phyloP scores from a whole-genome alignment of 2,797 vertebrate species.

The Neopelma chrysocephalum region DNA sequence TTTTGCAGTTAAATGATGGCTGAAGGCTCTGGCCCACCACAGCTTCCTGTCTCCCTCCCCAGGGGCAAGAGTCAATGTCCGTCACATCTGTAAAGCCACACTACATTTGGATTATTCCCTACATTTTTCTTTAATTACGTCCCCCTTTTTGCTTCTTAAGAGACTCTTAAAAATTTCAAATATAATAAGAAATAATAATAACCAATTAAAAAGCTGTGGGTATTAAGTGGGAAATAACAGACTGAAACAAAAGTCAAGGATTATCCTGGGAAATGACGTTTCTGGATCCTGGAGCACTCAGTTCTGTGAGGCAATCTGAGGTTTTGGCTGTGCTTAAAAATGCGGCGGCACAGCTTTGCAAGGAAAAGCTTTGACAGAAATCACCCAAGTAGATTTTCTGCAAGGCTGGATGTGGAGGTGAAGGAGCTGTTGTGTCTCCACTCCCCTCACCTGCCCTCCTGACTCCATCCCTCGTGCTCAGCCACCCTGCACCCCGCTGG shows the following conservation, averaged over 20 bases:
- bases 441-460: not conserved
- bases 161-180: constrained; percentile 45
- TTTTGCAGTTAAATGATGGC: constrained; percentile 11
- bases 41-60: constrained; percentile 33
- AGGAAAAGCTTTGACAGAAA: not conserved
- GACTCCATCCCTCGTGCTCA: not conserved
- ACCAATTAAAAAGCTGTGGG: constrained; percentile 43
- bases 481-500: rapidly evolving
- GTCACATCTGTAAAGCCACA: not conserved
- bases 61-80: not conserved
- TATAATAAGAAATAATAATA: constrained; percentile 60
- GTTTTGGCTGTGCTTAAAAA: constrained; percentile 1
- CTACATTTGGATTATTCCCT: constrained; percentile 11
- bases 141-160: constrained; percentile 1
- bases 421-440: not conserved
- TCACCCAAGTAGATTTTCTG: not conserved
- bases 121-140: constrained; percentile 28
- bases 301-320: constrained; percentile 42
- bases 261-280: constrained; percentile 47
- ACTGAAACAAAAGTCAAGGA: constrained; percentile 45
- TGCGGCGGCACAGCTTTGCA: not conserved
- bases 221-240: constrained; percentile 57
- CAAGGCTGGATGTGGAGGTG: not conserved
- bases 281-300: constrained; percentile 3
- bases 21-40: constrained; percentile 28